Evolutionary conservation across 2,797 vertebrate genomes (phyloP), one percentile per base, ranked within the genome.

Genomic region (Coregonus ussuriensis): DNA sequence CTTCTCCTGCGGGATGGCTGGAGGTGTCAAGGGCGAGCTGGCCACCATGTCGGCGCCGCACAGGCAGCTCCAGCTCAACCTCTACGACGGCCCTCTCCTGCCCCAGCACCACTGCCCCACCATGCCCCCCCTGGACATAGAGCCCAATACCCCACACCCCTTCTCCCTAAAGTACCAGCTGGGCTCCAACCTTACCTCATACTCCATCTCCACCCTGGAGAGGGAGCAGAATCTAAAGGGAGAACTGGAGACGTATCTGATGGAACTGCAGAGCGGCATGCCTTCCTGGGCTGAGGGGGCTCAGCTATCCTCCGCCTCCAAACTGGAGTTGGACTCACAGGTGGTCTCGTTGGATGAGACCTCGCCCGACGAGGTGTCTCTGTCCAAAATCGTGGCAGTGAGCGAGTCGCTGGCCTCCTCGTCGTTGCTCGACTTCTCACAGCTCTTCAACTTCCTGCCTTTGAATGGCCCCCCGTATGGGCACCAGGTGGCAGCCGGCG

Each of bases 181-280:
- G 87, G 95, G 96, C 94, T 96, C 97, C 94, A 96, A 95, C 94
- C 97, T 97, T 96, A 99, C 97, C 96, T 99, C 98, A 94, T 98
- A 96, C 41, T 82, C 95, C 82, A 74, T 96, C 92, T 93, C 96
- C 91, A 94, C 96, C 88, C 92, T 95, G 92, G 96, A 98, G 88
- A 96, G 97, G 93, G 95, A 98, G 88, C 96, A 96, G 89, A 95
- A 95, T 80, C 94, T 97, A 88, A 97, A 98, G 94, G 97, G 96
- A 91, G 98, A 99, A 91, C 96, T 99, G 59, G 98, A 99, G 94
- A 97, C 95, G 90, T 99, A 97, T 89, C 92, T 99, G 89, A 96
- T 98, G 95, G 98, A 99, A 91, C 92, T 99, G 85, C 98, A 98
- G 94, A 95, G 95, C 89, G 94, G 93, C 86, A 91, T 95, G 90